Evolutionary conservation across 2,888 invertebrate species (phyloP), one percentile per base, ranked within the genome.

Genomic region (Eristalinus sepulchralis): DNA sequence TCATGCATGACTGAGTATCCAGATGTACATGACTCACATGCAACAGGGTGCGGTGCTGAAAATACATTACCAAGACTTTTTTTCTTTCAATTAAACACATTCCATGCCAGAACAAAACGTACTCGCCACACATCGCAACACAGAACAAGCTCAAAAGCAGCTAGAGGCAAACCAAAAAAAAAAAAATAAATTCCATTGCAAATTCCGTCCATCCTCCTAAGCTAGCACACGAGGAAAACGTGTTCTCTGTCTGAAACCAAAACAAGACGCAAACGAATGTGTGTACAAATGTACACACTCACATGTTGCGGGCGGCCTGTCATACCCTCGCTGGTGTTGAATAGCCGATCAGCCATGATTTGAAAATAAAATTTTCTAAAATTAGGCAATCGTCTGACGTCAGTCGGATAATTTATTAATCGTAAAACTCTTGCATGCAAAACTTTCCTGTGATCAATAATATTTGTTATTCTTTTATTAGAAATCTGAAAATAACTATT

Each of bases 141-240:
- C 60, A 0, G 27, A 70, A 57, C 57, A 63, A 22, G 63, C n/a
- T 64, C 10, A 39, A 57, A 63, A 55, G 3, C 17, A 64, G 22
- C 11, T 22, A 20, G 27, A n/a, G n/a, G n/a, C 27, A 27, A 27
- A 27, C 27, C 2, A 67, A 36, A 71, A 47, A 60, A 17, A 20
- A 8, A n/a, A 20, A 59, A 17, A 79, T 27, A 13, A 68, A 73
- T 81, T 75, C 75, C 55, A 64, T 59, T 68, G 33, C 6, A 68
- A 68, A 63, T 75, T 55, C 68, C 73, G 24, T 33, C 55, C 31
- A 20, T 36, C 80, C 20, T n/a, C 2, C 39, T 13, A n/a, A 5
- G 57, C 24, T 22, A 31, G 63, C 73, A 75, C 81, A 75, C 81
- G 75, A 81, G 68, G 60, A 33, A 81, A 81, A 81, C 81, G 81